These are phyloP conservation scores for Spilogale gracilis DNA, from an alignment of 2,113 vertebrate genomes.

Conservation along the genomic window DNA sequence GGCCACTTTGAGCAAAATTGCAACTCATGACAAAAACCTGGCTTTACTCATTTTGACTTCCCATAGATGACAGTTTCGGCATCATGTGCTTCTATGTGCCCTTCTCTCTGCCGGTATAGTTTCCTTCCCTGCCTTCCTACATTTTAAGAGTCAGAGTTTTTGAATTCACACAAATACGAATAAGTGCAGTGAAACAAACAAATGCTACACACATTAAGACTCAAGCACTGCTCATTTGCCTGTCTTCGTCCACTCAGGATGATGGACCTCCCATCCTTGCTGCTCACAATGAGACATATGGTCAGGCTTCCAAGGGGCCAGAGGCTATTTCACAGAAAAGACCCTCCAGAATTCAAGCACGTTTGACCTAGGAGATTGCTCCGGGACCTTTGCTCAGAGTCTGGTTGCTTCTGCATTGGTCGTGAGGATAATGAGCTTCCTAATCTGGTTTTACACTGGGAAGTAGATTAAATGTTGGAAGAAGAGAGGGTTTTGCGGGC, in stretches of 20 bases:
- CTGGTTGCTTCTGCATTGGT: neutral
- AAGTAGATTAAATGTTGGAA: neutral
- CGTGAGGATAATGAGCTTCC: neutral
- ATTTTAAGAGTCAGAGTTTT: neutral
- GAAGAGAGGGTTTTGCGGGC: neutral
- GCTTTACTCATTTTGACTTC: neutral
- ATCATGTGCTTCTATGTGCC: neutral
- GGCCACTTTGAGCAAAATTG: neutral
- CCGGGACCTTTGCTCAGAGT: neutral
- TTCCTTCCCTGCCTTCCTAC: neutral
- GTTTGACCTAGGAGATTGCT: neutral
- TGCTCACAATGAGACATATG: neutral
- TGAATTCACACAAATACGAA: neutral
- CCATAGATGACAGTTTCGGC: neutral
- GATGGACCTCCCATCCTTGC: neutral
- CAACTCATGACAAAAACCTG: neutral
- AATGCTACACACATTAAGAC: neutral
- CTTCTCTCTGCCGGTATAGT: neutral
- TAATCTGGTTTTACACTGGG: neutral
- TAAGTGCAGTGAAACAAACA: neutral
- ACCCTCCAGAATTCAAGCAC: neutral
- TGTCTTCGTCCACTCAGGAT: neutral
- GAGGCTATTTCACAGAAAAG: neutral
- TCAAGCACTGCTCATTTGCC: neutral
- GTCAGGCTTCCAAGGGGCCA: neutral